Evolutionary conservation across 2,113 vertebrate genomes (phyloP), one percentile per base, ranked within the genome.

Genomic region (Centropus bengalensis): DNA sequence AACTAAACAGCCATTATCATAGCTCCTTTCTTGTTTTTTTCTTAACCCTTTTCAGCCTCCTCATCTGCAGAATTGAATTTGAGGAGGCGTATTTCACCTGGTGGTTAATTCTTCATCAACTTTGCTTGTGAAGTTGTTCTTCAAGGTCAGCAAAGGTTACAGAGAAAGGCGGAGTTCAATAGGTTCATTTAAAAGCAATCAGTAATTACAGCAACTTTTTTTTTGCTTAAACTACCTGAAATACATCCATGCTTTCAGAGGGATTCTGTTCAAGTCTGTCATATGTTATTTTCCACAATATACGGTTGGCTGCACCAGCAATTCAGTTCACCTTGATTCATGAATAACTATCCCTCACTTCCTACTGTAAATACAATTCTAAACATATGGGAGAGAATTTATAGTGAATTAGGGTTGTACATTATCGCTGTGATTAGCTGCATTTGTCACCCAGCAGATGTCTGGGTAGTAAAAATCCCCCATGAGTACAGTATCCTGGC

Each of bases 401-500:
- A 82, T 28, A 79, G 93, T 82, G 89, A 80, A 84, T 86, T 56
- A 81, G 66, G 15, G 17, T 38, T 74, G 69, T 51, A 71, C 60
- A 73, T 91, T 95, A 82, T 66, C 6, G 0, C 68, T 8, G 3
- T 92, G 94, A 96, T 97, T 94, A 97, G 93, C 95, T 81, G 40
- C 80, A 56, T 96, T 96, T 95, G 94, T 95, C 94, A 97, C 77
- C 86, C 94, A 83, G 86, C 95, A 96, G 94, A 94, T 96, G 96
- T 96, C 92, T 95, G 88, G 54, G 86, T 95, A 93, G 88, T 96
- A 95, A 94, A 95, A 93, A 77, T 70, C 64, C 85, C 91, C 93
- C 92, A 58, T 22, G 93, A 84, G 93, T 68, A 92, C 73, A 88
- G 82, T 83, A 95, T 94, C 89, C 88, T 78, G 89, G 94, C 95